Evolutionary conservation across 2,888 invertebrate genomes (phyloP).

Genomic region (Hydrotaea cyrtoneurina): DNA sequence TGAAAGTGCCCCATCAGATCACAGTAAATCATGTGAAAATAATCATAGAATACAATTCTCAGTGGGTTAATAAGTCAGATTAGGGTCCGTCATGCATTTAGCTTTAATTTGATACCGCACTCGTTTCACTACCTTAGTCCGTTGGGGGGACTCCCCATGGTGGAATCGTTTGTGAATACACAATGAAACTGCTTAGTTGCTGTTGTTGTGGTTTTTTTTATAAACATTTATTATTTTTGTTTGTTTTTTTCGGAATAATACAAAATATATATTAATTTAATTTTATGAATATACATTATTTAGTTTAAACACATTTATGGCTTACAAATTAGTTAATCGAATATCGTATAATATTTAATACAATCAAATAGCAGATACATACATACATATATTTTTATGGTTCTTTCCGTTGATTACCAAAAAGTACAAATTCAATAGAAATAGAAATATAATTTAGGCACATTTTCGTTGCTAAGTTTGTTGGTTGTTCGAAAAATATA

Average conservation of each 20-base stretch:
- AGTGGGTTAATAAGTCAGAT: too few relatives aligned
- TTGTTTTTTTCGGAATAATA: not conserved
- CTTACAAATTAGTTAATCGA: conserved; percentile 26
- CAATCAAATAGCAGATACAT: not conserved
- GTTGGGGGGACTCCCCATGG: too few relatives aligned
- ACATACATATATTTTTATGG: not conserved
- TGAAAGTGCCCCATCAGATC: too few relatives aligned
- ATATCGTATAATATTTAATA: not conserved
- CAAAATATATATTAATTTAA: conserved; percentile 9
- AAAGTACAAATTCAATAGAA: not conserved
- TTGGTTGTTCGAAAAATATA: not conserved
- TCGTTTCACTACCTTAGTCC: too few relatives aligned
- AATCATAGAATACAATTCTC: too few relatives aligned
- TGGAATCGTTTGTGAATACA: too few relatives aligned
- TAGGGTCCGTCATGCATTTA: too few relatives aligned
- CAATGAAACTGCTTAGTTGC: too few relatives aligned
- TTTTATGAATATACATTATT: conserved; percentile 22
- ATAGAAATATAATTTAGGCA: conserved; percentile 15
- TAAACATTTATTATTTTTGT: not conserved
- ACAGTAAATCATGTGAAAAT: too few relatives aligned
- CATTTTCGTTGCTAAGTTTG: conserved; percentile 25
- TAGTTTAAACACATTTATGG: conserved; percentile 27
- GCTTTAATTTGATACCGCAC: too few relatives aligned
- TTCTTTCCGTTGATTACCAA: too few relatives aligned
- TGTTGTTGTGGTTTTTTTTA: not conserved